Evolutionary conservation across 1,140 invertebrate species (phyloP).

Genomic region (Trichomalopsis sarcophagae): DNA sequence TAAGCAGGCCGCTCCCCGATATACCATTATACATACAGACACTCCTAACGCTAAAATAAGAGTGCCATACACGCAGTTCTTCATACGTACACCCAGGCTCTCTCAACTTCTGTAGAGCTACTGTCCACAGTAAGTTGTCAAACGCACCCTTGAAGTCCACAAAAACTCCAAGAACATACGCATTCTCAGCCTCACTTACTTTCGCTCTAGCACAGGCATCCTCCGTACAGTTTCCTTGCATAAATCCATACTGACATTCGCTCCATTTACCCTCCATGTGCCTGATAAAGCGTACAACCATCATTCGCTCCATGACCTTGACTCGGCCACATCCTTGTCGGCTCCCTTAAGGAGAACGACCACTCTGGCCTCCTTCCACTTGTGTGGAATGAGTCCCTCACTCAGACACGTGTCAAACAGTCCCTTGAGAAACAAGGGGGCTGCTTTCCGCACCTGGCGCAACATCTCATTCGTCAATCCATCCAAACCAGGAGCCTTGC

Average conservation of each 20-base stretch:
- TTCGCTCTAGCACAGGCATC: slow-evolving; percentile 42
- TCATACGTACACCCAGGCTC: too few species aligned
- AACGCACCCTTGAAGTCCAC: slow-evolving; percentile 71
- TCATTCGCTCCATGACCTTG: slow-evolving; percentile 60
- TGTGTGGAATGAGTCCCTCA: slow-evolving; percentile 54
- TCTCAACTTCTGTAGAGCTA: slow-evolving; percentile 55
- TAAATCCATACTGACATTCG: slow-evolving; percentile 45
- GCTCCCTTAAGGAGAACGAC: slow-evolving; percentile 58
- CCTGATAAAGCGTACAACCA: slow-evolving; percentile 44
- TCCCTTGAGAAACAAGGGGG: neutral
- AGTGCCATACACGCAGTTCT: too few species aligned
- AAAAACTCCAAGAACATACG: slow-evolving; percentile 57
- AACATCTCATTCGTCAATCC: too few species aligned
- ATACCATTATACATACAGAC: too few species aligned
- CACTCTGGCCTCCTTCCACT: slow-evolving; percentile 62
- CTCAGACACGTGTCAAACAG: slow-evolving; percentile 44
- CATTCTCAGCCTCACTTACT: slow-evolving; percentile 11
- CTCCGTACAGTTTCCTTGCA: slow-evolving; percentile 45
- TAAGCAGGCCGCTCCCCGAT: too few species aligned
- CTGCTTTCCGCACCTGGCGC: too few species aligned
- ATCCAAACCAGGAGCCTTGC: too few species aligned
- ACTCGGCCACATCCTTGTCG: slow-evolving; percentile 42
- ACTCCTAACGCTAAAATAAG: too few species aligned
- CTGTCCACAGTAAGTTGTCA: slow-evolving; percentile 61
- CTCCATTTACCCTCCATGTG: slow-evolving; percentile 17